These are phyloP conservation scores for Pseudanteris insignis DNA, from an alignment of 2,888 invertebrate species.

Conservation along the genomic window DNA sequence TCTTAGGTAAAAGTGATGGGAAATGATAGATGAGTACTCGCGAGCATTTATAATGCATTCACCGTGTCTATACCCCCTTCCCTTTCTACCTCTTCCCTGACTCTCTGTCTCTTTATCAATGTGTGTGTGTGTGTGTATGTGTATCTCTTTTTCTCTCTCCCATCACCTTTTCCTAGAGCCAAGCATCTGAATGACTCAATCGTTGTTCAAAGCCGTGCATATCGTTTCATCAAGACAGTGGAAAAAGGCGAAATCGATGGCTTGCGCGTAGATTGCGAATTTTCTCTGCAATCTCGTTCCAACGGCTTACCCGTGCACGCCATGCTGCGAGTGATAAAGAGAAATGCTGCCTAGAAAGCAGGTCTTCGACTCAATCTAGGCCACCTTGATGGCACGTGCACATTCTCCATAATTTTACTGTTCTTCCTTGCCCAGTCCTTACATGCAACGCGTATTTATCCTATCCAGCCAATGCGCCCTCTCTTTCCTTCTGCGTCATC, in stretches of 20 bases:
- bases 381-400: constrained; percentile 62
- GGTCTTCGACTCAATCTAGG: constrained; percentile 65
- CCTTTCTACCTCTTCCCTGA: too few species aligned
- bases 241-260: constrained; percentile 39
- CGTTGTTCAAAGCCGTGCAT: constrained; percentile 1
- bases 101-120: too few species aligned
- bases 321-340: constrained; percentile 63
- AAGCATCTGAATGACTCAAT: constrained; percentile 19
- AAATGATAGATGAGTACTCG: constrained; percentile 13
- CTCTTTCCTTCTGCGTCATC: constrained; percentile 18
- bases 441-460: too few species aligned
- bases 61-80: too few species aligned
- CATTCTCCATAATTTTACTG: constrained; percentile 64
- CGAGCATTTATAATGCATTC: constrained; percentile 9
- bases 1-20: constrained; percentile 12
- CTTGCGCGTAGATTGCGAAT: constrained; percentile 37
- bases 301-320: constrained; percentile 53
- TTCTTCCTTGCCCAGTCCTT: constrained; percentile 38
- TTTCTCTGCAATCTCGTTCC: constrained; percentile 55
- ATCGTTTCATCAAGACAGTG: constrained; percentile 10
- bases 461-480: constrained; percentile 17
- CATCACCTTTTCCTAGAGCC: background rate
- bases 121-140: too few species aligned
- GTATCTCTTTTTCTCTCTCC: too few species aligned
- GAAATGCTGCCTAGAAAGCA: constrained; percentile 67